These are phyloP conservation scores for Dimorphilus gyrociliatus DNA, from an alignment of 2,888 invertebrate species.

Conservation along the genomic window DNA sequence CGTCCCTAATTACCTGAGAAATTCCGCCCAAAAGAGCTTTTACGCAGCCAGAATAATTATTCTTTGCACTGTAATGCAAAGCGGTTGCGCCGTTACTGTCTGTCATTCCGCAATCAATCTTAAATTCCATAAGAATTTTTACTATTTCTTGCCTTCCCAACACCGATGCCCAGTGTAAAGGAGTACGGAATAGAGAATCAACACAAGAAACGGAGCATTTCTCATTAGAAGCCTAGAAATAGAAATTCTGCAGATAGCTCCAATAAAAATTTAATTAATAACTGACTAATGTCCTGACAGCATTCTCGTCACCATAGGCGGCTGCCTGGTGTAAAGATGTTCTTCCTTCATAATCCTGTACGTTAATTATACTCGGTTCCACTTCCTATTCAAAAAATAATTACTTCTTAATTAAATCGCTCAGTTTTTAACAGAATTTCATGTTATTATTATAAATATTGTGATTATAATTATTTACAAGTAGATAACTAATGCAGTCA, in stretches of 20 bases:
- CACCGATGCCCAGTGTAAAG: slow-evolving; percentile 37
- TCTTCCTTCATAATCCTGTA: slow-evolving; percentile 38
- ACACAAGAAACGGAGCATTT: slow-evolving; percentile 34
- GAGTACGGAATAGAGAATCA: slow-evolving; percentile 37
- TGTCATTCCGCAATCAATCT: slow-evolving; percentile 30
- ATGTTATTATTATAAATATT: too few species aligned
- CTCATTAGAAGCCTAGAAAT: too few species aligned
- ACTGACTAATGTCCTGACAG: slow-evolving; percentile 31
- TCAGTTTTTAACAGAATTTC: too few species aligned
- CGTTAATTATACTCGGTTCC: slow-evolving; percentile 35
- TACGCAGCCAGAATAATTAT: too few species aligned
- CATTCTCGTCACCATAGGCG: slow-evolving; percentile 30
- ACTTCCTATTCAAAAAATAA: too few species aligned
- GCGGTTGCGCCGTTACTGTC: slow-evolving; percentile 38
- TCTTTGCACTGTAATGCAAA: slow-evolving; percentile 37
- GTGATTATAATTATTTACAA: too few species aligned
- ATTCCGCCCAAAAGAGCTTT: too few species aligned
- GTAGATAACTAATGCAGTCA: too few species aligned
- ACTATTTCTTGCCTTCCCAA: slow-evolving; percentile 34
- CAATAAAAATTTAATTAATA: too few species aligned
- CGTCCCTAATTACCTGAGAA: too few species aligned
- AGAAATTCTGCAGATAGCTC: too few species aligned
- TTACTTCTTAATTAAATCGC: too few species aligned
- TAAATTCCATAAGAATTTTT: slow-evolving; percentile 24
- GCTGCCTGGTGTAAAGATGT: slow-evolving; percentile 37